Conservation (phyloP, 2,888 invertebrate species). For the Steinernema scapterisci region DNA sequence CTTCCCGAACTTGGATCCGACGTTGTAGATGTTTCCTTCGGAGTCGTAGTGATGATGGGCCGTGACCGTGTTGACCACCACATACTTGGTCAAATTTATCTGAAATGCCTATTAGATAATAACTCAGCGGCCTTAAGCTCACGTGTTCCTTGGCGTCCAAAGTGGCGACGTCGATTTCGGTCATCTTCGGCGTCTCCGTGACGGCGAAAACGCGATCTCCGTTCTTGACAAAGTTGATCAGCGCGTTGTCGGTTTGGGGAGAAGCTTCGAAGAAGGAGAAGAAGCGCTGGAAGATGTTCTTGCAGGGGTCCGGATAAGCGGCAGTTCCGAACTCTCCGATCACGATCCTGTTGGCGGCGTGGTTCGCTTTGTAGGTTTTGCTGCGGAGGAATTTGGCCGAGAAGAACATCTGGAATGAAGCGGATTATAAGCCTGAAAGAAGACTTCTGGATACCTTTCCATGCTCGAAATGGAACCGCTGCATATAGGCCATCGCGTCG, state of each 20-base stretch:
- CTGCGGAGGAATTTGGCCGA: slow-evolving; percentile 80
- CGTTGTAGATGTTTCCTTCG: slow-evolving; percentile 53
- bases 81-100: slow-evolving; percentile 26
- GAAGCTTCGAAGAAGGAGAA: slow-evolving; percentile 57
- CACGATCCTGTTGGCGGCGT: slow-evolving; percentile 80
- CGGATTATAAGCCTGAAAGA: too few relatives aligned
- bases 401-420: slow-evolving; percentile 75
- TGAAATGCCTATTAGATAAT: too few relatives aligned
- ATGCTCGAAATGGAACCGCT: slow-evolving; percentile 65
- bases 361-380: slow-evolving; percentile 75
- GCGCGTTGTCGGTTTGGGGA: slow-evolving; percentile 81
- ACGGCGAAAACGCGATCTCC: slow-evolving; percentile 84
- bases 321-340: slow-evolving; percentile 83
- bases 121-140: too few relatives aligned
- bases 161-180: slow-evolving; percentile 78
- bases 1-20: slow-evolving; percentile 49
- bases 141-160: slow-evolving; percentile 79
- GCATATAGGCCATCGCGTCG: slow-evolving; percentile 79
- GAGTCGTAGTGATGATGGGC: slow-evolving; percentile 52
- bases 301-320: slow-evolving; percentile 79
- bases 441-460: too few relatives aligned
- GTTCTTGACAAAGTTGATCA: slow-evolving; percentile 83
- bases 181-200: slow-evolving; percentile 82
- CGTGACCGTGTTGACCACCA: slow-evolving; percentile 52
- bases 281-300: slow-evolving; percentile 70